Conservation (phyloP, 2,888 invertebrate species). For the Ophraella communa region DNA sequence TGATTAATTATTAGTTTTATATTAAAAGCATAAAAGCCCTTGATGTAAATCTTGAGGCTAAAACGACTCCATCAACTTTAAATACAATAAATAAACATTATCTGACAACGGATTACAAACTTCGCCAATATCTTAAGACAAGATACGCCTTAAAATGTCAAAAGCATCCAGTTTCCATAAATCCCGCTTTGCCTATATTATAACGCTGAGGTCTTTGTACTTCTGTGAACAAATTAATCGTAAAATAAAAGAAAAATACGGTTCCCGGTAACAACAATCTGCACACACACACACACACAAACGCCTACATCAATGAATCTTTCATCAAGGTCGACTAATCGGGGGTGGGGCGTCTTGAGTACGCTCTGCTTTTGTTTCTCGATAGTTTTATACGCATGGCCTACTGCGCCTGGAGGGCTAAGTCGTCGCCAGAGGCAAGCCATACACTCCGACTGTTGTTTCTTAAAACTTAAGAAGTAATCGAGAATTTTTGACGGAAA, state of each 20-base stretch:
- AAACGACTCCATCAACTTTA: too few species aligned
- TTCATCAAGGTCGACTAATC: constrained; percentile 38
- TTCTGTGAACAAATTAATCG: background rate
- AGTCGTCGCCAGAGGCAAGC: constrained; percentile 4
- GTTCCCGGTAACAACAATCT: constrained; percentile 13
- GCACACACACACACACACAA: constrained; percentile 31
- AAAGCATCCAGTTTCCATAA: background rate
- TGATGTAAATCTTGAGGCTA: too few species aligned
- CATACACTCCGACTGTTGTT: background rate
- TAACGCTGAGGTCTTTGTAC: background rate
- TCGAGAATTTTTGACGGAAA: constrained; percentile 8
- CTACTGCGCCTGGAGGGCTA: constrained; percentile 19
- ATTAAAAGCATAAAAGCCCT: too few species aligned
- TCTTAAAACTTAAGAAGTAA: background rate
- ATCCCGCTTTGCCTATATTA: background rate
- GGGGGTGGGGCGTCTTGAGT: constrained; percentile 42
- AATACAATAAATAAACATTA: too few species aligned
- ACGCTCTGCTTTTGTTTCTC: constrained; percentile 26
- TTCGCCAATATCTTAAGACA: background rate
- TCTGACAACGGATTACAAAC: too few species aligned
- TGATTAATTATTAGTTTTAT: too few species aligned
- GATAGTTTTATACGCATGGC: constrained; percentile 15
- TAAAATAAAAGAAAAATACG: background rate
- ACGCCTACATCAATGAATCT: constrained; percentile 39
- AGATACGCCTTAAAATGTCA: background rate